These are phyloP conservation scores for Tribolium castaneum DNA, from an alignment of 1,140 invertebrate genomes.

Conservation along the genomic window DNA sequence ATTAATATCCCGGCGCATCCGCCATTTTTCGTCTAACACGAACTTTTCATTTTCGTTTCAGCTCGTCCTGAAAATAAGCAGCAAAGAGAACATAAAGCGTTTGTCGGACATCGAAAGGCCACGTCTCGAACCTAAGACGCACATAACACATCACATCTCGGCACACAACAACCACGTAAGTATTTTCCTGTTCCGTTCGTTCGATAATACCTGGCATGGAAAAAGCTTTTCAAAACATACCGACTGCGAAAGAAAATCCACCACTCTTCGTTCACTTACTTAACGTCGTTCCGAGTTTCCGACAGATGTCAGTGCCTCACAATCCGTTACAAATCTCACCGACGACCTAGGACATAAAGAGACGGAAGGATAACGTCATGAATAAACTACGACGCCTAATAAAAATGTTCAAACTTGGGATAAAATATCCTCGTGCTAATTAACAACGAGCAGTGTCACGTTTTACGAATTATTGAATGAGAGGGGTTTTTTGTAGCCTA, in stretches of 20 bases:
- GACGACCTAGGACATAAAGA: background rate
- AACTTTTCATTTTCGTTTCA: constrained; percentile 55
- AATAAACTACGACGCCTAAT: constrained; percentile 4
- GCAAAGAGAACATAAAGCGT: constrained; percentile 61
- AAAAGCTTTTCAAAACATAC: background rate
- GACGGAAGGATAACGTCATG: constrained; percentile 3
- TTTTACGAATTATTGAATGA: constrained; percentile 7
- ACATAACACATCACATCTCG: constrained; percentile 62
- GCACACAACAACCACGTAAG: constrained; percentile 62
- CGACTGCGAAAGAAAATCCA: constrained; percentile 4
- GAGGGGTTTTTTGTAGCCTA: background rate
- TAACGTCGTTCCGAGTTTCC: constrained; percentile 14
- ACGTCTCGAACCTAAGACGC: constrained; percentile 60
- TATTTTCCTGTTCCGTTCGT: constrained; percentile 42
- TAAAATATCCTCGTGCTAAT: constrained; percentile 18
- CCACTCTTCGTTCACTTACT: constrained; percentile 22
- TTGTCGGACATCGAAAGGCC: constrained; percentile 61
- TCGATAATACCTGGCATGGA: constrained; percentile 39
- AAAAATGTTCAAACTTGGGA: constrained; percentile 10
- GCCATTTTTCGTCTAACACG: background rate
- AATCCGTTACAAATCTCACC: constrained; percentile 23
- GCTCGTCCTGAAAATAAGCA: constrained; percentile 60
- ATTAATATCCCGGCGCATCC: constrained; percentile 9
- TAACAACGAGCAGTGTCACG: constrained; percentile 1
- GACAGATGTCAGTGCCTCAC: constrained; percentile 13